Base-by-base conservation (phyloP, 2,113 vertebrate genomes). In the Empidonax alnorum region DNA sequence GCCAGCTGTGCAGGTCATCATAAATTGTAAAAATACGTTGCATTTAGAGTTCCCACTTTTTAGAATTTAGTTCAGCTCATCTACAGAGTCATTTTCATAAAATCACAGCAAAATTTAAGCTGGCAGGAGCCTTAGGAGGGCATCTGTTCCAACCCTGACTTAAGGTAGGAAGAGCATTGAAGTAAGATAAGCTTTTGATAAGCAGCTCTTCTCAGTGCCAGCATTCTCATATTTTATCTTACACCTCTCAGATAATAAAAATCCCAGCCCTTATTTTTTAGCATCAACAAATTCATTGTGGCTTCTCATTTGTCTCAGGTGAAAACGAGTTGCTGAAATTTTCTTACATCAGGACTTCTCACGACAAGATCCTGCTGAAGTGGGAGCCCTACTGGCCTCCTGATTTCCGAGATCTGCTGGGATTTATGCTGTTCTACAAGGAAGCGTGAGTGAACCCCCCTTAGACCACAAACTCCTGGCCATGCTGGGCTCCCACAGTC, bases 371-470 rank as follows among this genome's bases (percentile, higher is more conserved):
- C 87, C 93, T 99, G n/a, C 88, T 99, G 68, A 98, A 84, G 86
- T 99, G 99, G 99, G 97, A 99, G 88, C 95, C 99, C 0, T 99
- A 99, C 89, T 99, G 99, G 99, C 99, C 99, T 1, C 97, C 97
- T 0, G 99, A 99, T 94, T 99, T 98, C 97, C 98, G 99, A 79
- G 99, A 99, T 91, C 98, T 99, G 55, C 95, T 99, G 96, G 99
- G 99, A 6, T 99, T 99, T 78, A 99, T 99, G 99, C 98, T 99
- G 5, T 99, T 99, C 89, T 99, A 99, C 95, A 99, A 99, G 91
- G 99, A 99, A 94, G 99, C 99, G 99, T 99, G 97, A 99, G 99
- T 98, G 59, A 52, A 14, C 24, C 16, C 3, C 66, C 7, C 1
- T 59, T 31, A 12, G 20, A 4, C 35, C 44, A 12, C 35, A 12